phyloP scores from a whole-genome alignment of 2,797 vertebrate genomes.

The Onychomys torridus region DNA sequence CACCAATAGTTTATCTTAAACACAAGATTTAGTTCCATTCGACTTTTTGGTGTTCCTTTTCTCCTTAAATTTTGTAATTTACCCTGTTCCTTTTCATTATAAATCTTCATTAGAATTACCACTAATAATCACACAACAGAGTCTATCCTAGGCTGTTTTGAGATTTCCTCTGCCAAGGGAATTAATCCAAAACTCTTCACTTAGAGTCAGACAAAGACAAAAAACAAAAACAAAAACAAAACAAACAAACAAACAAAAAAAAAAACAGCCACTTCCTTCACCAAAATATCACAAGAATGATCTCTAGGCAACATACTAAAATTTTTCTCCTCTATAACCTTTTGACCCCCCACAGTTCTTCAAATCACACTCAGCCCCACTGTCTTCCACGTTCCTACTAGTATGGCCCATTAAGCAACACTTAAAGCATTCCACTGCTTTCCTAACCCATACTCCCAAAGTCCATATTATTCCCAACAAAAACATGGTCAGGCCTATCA shows the following conservation, averaged over 20 bases:
- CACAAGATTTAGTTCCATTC: neutral
- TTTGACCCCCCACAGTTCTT: neutral
- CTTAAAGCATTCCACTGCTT: neutral
- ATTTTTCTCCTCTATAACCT: neutral
- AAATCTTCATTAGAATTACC: neutral
- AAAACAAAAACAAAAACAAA: no score
- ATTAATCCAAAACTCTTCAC: neutral
- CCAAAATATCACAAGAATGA: neutral
- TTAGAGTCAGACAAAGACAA: neutral
- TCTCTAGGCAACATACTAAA: neutral
- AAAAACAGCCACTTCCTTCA: neutral
- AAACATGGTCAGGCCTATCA: neutral
- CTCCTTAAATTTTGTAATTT: neutral
- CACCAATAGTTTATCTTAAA: no score
- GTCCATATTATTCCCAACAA: neutral
- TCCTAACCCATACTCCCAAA: neutral
- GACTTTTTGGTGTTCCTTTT: neutral
- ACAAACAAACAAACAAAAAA: neutral
- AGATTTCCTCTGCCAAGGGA: neutral
- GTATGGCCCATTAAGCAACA: neutral
- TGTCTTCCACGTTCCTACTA: neutral
- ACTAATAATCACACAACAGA: neutral
- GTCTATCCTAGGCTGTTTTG: neutral
- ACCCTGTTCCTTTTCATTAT: neutral
- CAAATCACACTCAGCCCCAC: neutral